These are phyloP conservation scores for Microdon myrmicae DNA, from an alignment of 2,888 invertebrate genomes.

Conservation along the genomic window DNA sequence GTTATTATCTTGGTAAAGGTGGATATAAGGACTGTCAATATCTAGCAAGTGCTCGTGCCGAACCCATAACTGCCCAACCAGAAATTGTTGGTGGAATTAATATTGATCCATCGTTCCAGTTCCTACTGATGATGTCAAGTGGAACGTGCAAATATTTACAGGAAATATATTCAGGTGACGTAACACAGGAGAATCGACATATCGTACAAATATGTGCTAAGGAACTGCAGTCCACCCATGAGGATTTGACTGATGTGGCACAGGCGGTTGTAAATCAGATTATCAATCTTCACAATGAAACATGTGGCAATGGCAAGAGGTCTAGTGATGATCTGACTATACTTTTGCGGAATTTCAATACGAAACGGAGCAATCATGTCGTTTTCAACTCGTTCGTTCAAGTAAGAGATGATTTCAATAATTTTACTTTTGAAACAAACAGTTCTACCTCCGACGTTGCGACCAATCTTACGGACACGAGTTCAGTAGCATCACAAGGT, in stretches of 20 bases:
- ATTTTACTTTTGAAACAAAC: constrained; percentile 8
- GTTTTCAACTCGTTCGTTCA: constrained; percentile 74
- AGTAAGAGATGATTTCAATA: constrained; percentile 63
- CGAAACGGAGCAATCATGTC: constrained; percentile 60
- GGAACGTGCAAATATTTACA: constrained; percentile 86
- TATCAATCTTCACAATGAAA: constrained; percentile 83
- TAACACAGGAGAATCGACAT: constrained; percentile 83
- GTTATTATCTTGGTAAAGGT: constrained; percentile 88
- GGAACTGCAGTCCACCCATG: constrained; percentile 74
- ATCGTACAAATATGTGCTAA: constrained; percentile 83
- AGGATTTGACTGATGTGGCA: constrained; percentile 82
- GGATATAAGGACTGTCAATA: constrained; percentile 85
- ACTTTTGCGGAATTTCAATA: constrained; percentile 87
- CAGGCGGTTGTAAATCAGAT: constrained; percentile 87
- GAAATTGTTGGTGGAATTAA: constrained; percentile 84
- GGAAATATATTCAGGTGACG: constrained; percentile 77
- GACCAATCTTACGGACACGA: constrained; percentile 35
- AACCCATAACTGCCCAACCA: constrained; percentile 86
- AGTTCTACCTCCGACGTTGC: constrained; percentile 22
- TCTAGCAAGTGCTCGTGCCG: constrained; percentile 74
- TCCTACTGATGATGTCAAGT: constrained; percentile 85
- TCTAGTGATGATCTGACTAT: constrained; percentile 83
- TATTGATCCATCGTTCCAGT: constrained; percentile 78
- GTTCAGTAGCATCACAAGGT: constrained; percentile 23
- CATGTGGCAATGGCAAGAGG: constrained; percentile 67